Base-by-base conservation (phyloP, 2,888 invertebrate genomes). In the Furcula furcula region DNA sequence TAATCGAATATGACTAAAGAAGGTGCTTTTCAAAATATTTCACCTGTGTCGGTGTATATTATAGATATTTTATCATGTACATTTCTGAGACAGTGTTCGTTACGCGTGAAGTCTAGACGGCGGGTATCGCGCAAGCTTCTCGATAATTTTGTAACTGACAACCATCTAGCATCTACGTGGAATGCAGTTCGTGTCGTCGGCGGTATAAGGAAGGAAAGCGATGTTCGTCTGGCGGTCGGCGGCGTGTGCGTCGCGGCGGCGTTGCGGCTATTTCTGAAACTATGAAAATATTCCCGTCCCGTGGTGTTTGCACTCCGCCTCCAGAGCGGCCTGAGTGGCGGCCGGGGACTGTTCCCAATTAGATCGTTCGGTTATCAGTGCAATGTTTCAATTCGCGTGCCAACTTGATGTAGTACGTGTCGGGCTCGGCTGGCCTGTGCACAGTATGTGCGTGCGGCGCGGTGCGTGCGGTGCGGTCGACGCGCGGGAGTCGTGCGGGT, bases 271-370 rank as follows among this genome's bases (percentile, higher is more conserved):
- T 81, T 81, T 78, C 67, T 66, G 76, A 69, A 57, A 58, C 62
- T 65, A 71, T 66, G 71, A 70, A 72, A 74, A 76, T 79, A 81
- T 78, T 79, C 62, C 62, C 75, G 79, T 77, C 78, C 65, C 72
- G 67, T 71, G 51, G 63, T 61, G 69, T 61, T 48, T 55, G 50
- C 44, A 36, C 48, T 55, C 29, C 53, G 45, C 43, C 34, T 31
- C 26, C 52, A 32, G 38, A 69, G 41, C 34, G 63, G 36, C 56
- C 11, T 34, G 64, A 44, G 20, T 35, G 40, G 30, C 31, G 9
- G 16, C n/a, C 16, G 11, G 6, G 6, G 16, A 3, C 10, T 38
- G 29, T 21, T 14, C 34, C 1, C 57, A 35, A 55, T 30, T 60
- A 16, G 33, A 50, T 38, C 35, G 43, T 55, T 34, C 20, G 0